Evolutionary conservation across 1,140 invertebrate species (phyloP), one percentile per base, ranked within the genome.

Genomic region (Panagrolaimus sp.): DNA sequence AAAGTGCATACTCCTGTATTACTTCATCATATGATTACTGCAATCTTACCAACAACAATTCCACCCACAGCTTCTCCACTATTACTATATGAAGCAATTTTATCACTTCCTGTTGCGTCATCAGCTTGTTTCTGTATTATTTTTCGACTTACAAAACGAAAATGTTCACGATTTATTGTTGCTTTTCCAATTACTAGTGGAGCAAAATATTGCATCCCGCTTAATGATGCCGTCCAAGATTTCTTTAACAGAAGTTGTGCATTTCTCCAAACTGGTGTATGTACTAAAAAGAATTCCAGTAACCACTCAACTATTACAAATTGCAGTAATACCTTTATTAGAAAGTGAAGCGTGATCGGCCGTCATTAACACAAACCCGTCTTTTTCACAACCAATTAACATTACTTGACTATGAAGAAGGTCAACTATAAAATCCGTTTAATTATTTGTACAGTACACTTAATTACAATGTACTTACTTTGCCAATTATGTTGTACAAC

Each of bases 401-500:
- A 97, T 87, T 57, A 97, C 91, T 87, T 98, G 95, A 69, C 92
- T 93, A 85, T 98, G 96, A 31, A 96, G 91, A 31, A 98, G 84
- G 76, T 91, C 90, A 86, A 96, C 31, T 38, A 38, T 4, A 38
- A 38, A 38, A 38, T n/a, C n/a, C n/a, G n/a, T n/a, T n/a, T n/a
- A n/a, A 38, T 38, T 38, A 38, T 4, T 4, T 38, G 7, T 38
- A 7, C 7, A 38, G 2, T 38, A 38, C n/a, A 38, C 31, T 7
- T 4, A 38, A 38, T 38, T 38, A 38, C 31, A 38, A 38, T 38
- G 31, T 7, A 38, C 31, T 38, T 4, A 38, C 31, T 95, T 46
- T 92, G 89, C 91, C 93, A 98, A 82, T 96, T 96, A 78, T 92
- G 91, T 71, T 91, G 88, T 5, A 91, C 85, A 4, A 95, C 89